Evolutionary conservation across 2,888 invertebrate species (phyloP).

Genomic region (Camponotus fellah): DNA sequence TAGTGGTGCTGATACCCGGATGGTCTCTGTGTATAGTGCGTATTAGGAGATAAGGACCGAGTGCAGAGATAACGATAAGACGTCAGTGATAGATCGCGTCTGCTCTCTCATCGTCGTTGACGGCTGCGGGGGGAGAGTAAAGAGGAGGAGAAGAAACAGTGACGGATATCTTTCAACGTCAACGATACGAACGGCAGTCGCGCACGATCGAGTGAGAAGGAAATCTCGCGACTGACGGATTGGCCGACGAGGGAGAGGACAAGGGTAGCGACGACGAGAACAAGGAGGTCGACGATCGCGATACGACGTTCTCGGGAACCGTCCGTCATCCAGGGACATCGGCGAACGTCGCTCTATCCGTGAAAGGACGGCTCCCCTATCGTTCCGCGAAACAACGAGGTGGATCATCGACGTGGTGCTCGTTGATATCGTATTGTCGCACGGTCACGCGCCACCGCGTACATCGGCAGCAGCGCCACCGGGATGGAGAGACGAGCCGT

Average conservation of each 20-base stretch:
- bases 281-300: conserved; percentile 13
- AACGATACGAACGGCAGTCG: conserved; percentile 34
- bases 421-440: conserved; percentile 64
- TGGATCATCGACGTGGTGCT: conserved; percentile 64
- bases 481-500: conserved; percentile 82
- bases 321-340: conserved; percentile 58
- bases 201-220: conserved; percentile 14
- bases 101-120: conserved; percentile 60
- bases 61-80: conserved; percentile 74
- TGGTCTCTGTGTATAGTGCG: conserved; percentile 44
- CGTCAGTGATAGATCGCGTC: conserved; percentile 72
- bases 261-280: conserved; percentile 41
- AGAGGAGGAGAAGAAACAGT: background rate
- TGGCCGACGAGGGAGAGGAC: background rate
- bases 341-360: conserved; percentile 34
- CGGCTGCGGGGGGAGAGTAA: conserved; percentile 37
- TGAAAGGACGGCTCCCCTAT: conserved; percentile 54
- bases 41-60: conserved; percentile 63
- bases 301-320: conserved; percentile 33
- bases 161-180: conserved; percentile 27
- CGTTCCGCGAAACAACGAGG: conserved; percentile 22
- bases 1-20: conserved; percentile 51
- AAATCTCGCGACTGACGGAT: background rate
- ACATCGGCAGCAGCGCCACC: conserved; percentile 72
- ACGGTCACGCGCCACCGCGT: conserved; percentile 77